Evolutionary conservation across 2,113 vertebrate genomes (phyloP).

Genomic region (Pica pica): DNA sequence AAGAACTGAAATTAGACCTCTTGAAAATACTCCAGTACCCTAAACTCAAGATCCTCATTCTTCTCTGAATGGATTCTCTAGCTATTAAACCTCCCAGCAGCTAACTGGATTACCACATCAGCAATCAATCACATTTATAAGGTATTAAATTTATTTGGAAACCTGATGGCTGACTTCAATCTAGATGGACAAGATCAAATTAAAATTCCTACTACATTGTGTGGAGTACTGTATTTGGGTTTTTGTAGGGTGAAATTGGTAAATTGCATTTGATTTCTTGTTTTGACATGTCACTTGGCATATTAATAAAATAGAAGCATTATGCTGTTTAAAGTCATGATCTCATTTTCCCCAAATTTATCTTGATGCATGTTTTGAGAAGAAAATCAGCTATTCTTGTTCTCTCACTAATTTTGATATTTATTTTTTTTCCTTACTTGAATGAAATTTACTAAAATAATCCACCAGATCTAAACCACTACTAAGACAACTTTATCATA

Average conservation of each 20-base stretch:
- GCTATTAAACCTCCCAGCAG: slow-evolving; percentile 4
- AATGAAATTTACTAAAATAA: not conserved
- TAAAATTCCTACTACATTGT: slow-evolving; percentile 1
- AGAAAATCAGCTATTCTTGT: not conserved
- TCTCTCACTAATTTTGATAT: not conserved
- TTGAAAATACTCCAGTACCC: not conserved
- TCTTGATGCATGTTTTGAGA: not conserved
- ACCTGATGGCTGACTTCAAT: slow-evolving; percentile 17
- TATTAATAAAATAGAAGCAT: slow-evolving; percentile 27
- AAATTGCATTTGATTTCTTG: slow-evolving; percentile 41
- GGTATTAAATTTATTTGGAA: slow-evolving; percentile 36
- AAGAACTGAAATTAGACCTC: not conserved
- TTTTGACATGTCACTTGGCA: slow-evolving; percentile 21
- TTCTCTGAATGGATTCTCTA: slow-evolving; percentile 18
- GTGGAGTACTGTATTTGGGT: not conserved
- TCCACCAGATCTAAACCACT: not conserved
- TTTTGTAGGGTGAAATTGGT: not conserved
- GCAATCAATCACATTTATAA: slow-evolving; percentile 43
- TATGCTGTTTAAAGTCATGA: not conserved
- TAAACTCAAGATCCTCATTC: not conserved
- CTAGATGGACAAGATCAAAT: slow-evolving; percentile 3
- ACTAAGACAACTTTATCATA: not conserved
- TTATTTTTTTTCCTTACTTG: not conserved
- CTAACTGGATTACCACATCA: slow-evolving; percentile 14
- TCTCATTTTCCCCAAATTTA: not conserved